Evolutionary conservation across 2,888 invertebrate species (phyloP), one percentile per base, ranked within the genome.

Genomic region (Clostera curtula): DNA sequence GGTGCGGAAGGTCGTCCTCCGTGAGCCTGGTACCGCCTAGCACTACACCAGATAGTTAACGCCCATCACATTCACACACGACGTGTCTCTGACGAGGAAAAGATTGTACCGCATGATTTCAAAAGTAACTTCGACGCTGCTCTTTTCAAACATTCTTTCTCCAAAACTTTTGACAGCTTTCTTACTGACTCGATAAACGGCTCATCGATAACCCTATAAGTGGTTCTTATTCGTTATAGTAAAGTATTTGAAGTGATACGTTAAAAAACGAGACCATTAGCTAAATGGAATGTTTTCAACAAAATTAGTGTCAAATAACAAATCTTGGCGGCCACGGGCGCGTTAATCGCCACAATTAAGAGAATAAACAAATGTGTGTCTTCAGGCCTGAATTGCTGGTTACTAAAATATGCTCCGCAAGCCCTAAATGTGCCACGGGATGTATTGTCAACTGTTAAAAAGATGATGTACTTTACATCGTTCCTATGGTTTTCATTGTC

Each of bases 1-100:
- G 63, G 64, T 53, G 62, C 66, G 66, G 64, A 66, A 57, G 66
- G 56, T 52, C 40, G 43, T 36, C 41, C 36, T 36, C 27, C 39
- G 38, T 45, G 58, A 57, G 56, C 63, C 69, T 69, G 72, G 69
- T 55, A 72, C 74, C 62, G 65, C 64, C 67, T 65, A 67, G 68
- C 57, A 74, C 71, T 57, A 58, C 44, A 49, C 51, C 44, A 67
- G 66, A 69, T 68, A 67, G 64, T 56, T 49, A 52, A 65, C 67
- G 65, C 68, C 70, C 64, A 68, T 60, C 51, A 47, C 40, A 41
- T 42, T 46, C 49, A 56, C 56, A 38, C 43, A 43, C 38, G 29
- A 26, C 36, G 31, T 37, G 36, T 48, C 30, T 28, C 23, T 31
- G 34, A 44, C 38, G 40, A 49, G 43, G 49, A 47, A 55, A 52